Base-by-base conservation (phyloP, 2,113 vertebrate genomes). In the Sinocyclocheilus grahami region DNA sequence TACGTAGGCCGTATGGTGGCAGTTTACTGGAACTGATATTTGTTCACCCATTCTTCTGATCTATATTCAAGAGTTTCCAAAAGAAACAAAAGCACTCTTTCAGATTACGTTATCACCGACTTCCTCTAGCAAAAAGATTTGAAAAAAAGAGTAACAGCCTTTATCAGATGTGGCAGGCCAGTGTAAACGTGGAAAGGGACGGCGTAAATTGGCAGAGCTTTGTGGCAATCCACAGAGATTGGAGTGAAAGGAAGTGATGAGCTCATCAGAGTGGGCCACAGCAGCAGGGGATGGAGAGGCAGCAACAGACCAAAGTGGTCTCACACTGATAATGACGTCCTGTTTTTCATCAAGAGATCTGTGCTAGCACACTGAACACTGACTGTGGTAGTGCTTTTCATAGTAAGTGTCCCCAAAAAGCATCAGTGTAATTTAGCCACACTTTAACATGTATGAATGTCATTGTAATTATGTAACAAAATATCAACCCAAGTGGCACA, bases 121-220 rank as follows among this genome's bases (percentile, higher is more conserved):
- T 33, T 71, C 27, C 46, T 53, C 63, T 33, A 30, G 46, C 46
- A 53, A 51, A 51, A 63, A 55, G 5, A 53, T 53, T 22, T 11
- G 12, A 82, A 53, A 48, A 42, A 63, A 86, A 82, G 53, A 82
- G 55, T 58, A 46, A 30, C 67, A 75, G 20, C 27, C 55, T 79
- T 86, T 81, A 81, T 86, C 78, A 86, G 85, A 82, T 76, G 78
- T 82, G 78, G 13, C 39, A 82, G 46, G 63, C 5, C 42, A 71
- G 63, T 33, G 46, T 71, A 53, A 82, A 53, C 27, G 42, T 51
- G 27, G 4, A 33, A 81, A 48, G 58, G 51, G 78, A 69, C 0
- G 2, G 69, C 5, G 85, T 62, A 86, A 86, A 86, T 86, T 86
- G 85, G 78, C 78, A n/a, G 53, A 81, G 37, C 53, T 72, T 39